A percentile compares a stretch with the other conserved stretches of the same genome.
Evolutionary conservation across 2,888 invertebrate genomes (phyloP).

Genomic region (Carcina quercana): DNA sequence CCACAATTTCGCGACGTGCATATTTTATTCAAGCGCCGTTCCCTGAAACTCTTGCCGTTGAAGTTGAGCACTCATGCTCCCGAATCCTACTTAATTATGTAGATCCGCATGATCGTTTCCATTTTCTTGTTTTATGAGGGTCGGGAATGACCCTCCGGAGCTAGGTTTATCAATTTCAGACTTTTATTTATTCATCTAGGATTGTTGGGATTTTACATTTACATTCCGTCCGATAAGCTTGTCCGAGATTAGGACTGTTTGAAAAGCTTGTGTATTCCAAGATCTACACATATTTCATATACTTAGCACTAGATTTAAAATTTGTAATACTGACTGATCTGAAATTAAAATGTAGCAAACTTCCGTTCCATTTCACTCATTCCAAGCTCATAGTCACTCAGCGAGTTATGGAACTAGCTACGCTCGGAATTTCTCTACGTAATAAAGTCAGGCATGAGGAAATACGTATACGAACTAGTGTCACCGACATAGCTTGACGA

Average conservation of each 20-base stretch:
- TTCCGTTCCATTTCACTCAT: no score
- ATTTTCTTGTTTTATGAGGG: constrained; percentile 38
- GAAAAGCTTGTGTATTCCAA: not conserved
- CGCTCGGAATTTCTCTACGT: no score
- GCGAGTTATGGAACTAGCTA: no score
- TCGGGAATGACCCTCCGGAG: constrained; percentile 16
- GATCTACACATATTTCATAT: no score
- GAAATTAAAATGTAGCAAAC: not conserved
- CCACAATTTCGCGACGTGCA: constrained; percentile 46
- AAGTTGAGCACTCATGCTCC: constrained; percentile 13
- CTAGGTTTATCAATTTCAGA: constrained; percentile 4
- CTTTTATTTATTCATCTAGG: not conserved
- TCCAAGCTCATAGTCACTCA: no score
- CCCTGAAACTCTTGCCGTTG: constrained; percentile 14
- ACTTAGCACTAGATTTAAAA: not conserved
- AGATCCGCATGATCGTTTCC: constrained; percentile 40
- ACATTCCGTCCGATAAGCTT: not conserved
- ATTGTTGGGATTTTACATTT: not conserved
- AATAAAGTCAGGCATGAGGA: no score
- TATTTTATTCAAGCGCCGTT: constrained; percentile 46
- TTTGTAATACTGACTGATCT: not conserved
- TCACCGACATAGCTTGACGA: no score
- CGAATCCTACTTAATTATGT: constrained; percentile 49
- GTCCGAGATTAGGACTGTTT: not conserved
- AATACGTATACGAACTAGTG: no score